Percentiles rank a stretch among this genome's conserved stretches.
These are phyloP conservation scores for Clivina fossor DNA, from an alignment of 2,888 invertebrate genomes.

Conservation along the genomic window DNA sequence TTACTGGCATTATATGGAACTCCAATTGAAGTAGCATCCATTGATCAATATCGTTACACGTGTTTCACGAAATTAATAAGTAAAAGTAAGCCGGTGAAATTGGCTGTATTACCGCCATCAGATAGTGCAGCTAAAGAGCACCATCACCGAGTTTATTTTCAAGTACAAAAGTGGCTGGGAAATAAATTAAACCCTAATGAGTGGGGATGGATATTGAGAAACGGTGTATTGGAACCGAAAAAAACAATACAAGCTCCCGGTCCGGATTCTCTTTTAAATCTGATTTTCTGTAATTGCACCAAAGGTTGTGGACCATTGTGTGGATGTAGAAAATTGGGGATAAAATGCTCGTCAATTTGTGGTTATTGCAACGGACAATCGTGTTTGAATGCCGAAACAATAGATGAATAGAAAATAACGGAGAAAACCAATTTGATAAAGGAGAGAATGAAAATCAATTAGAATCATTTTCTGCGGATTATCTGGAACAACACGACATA, in stretches of 20 bases:
- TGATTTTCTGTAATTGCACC: conserved; percentile 35
- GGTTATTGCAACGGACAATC: conserved; percentile 35
- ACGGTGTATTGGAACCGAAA: conserved; percentile 36
- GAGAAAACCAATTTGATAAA: too few relatives aligned
- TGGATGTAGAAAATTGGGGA: conserved; percentile 38
- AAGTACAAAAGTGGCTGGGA: conserved; percentile 37
- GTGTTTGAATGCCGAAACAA: too few relatives aligned
- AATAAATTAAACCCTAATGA: conserved; percentile 31
- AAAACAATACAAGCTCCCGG: conserved; percentile 24
- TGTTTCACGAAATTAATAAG: conserved; percentile 36
- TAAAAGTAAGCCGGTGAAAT: conserved; percentile 37
- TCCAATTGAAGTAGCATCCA: conserved; percentile 31
- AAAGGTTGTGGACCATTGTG: conserved; percentile 35
- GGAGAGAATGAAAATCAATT: too few relatives aligned
- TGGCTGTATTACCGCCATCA: conserved; percentile 33
- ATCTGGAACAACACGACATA: too few relatives aligned
- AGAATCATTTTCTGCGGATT: too few relatives aligned
- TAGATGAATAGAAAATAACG: too few relatives aligned
- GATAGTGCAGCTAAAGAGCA: conserved; percentile 39
- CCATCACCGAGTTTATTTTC: conserved; percentile 39
- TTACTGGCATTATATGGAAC: conserved; percentile 34
- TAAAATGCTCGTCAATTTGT: conserved; percentile 38
- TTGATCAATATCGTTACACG: conserved; percentile 35
- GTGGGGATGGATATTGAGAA: conserved; percentile 38
- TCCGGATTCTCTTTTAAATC: conserved; percentile 31